Conservation (phyloP, 2,113 vertebrate genomes). For the Callionymus lyra region DNA sequence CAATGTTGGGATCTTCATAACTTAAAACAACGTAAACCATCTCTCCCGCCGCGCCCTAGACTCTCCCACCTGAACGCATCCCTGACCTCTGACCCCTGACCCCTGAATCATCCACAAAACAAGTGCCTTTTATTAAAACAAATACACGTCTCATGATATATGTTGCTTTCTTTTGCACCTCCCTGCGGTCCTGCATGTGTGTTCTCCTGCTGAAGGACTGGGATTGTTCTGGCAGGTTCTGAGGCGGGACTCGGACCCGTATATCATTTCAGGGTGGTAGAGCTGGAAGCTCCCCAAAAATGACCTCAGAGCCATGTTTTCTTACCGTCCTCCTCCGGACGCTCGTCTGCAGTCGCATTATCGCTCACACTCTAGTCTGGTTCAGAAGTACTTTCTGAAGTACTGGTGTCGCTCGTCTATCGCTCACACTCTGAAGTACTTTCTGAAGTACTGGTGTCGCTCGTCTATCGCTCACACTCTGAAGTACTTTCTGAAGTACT, state of each 20-base stretch:
- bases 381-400: background rate
- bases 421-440: background rate
- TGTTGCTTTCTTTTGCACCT: conserved; percentile 11
- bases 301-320: conserved; percentile 7
- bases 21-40: no score
- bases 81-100: conserved; percentile 2
- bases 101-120: background rate
- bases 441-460: background rate
- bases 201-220: conserved; percentile 3
- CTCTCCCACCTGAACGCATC: no score
- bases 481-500: no score
- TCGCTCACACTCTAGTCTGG: background rate
- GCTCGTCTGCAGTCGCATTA: background rate
- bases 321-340: conserved; percentile 2
- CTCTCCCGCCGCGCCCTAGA: no score
- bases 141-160: conserved; percentile 8
- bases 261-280: conserved; percentile 9
- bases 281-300: conserved; percentile 17
- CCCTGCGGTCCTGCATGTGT: conserved; percentile 33
- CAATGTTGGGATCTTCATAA: no score
- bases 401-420: background rate
- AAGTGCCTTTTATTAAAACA: no score
- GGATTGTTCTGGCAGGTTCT: conserved; percentile 15
- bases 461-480: no score
- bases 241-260: conserved; percentile 12